Evolutionary conservation across 1,140 invertebrate species (phyloP).

Genomic region (Drosophila neocordata): DNA sequence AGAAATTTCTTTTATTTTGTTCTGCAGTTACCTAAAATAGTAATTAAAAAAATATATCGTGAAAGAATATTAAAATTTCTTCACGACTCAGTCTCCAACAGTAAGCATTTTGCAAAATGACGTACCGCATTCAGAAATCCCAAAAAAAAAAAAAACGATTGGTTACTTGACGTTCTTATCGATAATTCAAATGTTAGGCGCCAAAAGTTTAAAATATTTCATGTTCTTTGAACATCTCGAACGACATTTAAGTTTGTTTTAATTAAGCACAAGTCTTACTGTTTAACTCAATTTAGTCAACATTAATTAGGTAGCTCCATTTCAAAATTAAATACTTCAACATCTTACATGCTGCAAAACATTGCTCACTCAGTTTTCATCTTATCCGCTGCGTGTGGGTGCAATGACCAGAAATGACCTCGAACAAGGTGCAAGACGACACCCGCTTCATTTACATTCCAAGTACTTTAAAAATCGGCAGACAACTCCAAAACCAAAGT

Average conservation of each 20-base stretch:
- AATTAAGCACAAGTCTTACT: neutral
- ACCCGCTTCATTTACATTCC: slow-evolving; percentile 79
- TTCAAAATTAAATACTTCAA: neutral
- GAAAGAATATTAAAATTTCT: too few relatives aligned
- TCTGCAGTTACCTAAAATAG: too few relatives aligned
- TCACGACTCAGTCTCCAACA: too few relatives aligned
- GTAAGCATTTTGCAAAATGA: neutral
- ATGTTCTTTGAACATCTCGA: neutral
- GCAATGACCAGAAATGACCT: slow-evolving; percentile 67
- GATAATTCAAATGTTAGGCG: neutral
- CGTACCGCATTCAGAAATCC: neutral
- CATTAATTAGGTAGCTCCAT: neutral
- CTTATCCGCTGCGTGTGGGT: slow-evolving; percentile 38
- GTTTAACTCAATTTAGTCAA: neutral
- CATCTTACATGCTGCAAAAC: neutral
- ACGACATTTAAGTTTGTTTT: neutral
- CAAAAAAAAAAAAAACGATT: neutral
- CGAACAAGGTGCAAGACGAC: slow-evolving; percentile 46
- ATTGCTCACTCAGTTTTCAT: slow-evolving; percentile 2
- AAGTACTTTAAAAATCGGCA: slow-evolving; percentile 71
- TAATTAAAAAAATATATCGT: too few relatives aligned
- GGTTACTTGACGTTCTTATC: neutral
- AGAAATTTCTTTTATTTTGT: too few relatives aligned
- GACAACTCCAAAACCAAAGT: slow-evolving; percentile 42
- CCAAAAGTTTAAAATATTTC: neutral